Evolutionary conservation across 2,797 vertebrate genomes (phyloP), one percentile per base, ranked within the genome.

Genomic region (Pogoniulus pusillus): DNA sequence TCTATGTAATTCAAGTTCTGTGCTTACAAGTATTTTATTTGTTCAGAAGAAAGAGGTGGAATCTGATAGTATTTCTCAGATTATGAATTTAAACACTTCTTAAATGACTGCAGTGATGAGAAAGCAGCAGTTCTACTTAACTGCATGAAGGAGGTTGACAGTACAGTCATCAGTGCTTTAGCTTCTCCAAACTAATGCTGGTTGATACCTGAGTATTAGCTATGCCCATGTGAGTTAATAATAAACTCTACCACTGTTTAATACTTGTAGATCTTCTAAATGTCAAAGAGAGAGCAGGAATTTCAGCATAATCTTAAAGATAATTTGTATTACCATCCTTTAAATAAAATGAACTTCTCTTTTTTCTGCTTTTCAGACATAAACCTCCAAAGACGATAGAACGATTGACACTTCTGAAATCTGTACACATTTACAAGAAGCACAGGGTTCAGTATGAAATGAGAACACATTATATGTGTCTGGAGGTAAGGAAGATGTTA

Each of bases 401-500:
- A 71, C 97, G 98, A 79, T 58, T 99, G 1, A 98, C 99, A 2
- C 97, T 99, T 68, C 95, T 99, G 78, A 99, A 99, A 93, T 99
- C 99, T 2, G 95, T 99, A 72, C 99, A 99, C 96, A 99, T 99
- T 97, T 99, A 98, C 96, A 99, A 99, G 96, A 99, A 99, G 66
- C 99, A 99, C 97, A 97, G 98, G 93, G 99, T 99, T 77, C 99
- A 99, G 94, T 99, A 99, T 95, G 99, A 99, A 97, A 99, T 99
- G 98, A 98, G 99, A 96, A 99, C 99, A 7, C 98, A 99, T 91
- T 99, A 98, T 89, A 82, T 98, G 32, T 97, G 96, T 93, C 96
- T 99, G 43, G 98, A 99, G 98, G 99, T 99, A 95, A 95, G 91
- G 55, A 94, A 89, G 77, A 49, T n/a, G 13, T 27, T 10, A 19